Evolutionary conservation across 1,140 invertebrate genomes (phyloP).

Genomic region (Drosophila burlai): DNA sequence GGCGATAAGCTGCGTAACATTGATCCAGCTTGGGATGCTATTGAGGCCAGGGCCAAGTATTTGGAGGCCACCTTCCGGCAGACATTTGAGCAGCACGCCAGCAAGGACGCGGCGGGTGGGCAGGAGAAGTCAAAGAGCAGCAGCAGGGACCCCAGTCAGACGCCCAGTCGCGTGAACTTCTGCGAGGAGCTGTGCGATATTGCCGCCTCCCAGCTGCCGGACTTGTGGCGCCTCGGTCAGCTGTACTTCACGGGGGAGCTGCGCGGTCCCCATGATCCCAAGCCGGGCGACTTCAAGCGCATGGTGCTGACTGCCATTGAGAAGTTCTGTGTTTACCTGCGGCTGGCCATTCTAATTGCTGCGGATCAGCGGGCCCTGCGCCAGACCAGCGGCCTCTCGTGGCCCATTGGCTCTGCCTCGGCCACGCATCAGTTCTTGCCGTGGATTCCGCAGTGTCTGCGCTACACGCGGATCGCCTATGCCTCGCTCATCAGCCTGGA

Average conservation of each 20-base stretch:
- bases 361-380: conserved; percentile 83
- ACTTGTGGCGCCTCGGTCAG: conserved; percentile 95
- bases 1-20: conserved; percentile 70
- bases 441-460: conserved; percentile 93
- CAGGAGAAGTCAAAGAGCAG: conserved; percentile 72
- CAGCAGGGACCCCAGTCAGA: conserved; percentile 69
- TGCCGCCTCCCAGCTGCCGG: conserved; percentile 87
- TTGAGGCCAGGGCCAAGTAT: conserved; percentile 92
- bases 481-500: conserved; percentile 90
- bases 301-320: conserved; percentile 89
- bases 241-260: conserved; percentile 95
- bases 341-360: conserved; percentile 88
- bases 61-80: conserved; percentile 87
- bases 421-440: conserved; percentile 87
- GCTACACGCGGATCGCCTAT: conserved; percentile 90
- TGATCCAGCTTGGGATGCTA: conserved; percentile 97
- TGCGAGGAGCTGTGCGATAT: conserved; percentile 84
- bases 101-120: conserved; percentile 57
- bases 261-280: conserved; percentile 89
- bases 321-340: conserved; percentile 88
- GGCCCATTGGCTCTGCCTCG: conserved; percentile 85
- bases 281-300: conserved; percentile 86
- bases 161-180: conserved; percentile 76
- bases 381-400: conserved; percentile 82
- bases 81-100: conserved; percentile 76